Base-by-base conservation (phyloP, 2,113 vertebrate species). In the Melanotaenia duboulayi region DNA sequence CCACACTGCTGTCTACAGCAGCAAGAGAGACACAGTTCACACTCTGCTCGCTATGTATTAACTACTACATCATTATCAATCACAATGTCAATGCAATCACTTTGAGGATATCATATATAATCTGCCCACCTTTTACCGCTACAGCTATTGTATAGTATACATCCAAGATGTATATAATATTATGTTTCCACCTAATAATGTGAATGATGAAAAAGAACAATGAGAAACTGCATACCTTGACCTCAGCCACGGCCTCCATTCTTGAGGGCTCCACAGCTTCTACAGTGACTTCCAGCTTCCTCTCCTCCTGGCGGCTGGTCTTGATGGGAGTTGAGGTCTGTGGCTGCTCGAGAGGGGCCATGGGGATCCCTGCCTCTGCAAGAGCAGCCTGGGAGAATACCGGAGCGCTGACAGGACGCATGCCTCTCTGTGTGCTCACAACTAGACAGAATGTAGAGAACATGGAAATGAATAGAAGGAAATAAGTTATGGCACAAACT, bases 361-460 rank as follows among this genome's bases (percentile, higher is more conserved):
- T 90, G 12, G 93, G 89, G 55, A 88, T 89, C 19, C 74, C 85
- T 0, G 91, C 91, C 54, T 96, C 94, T 4, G 88, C 82, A 25
- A 93, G 68, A 16, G 95, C 95, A 48, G 93, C 94, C 74, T 96
- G 95, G 74, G 95, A 92, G 73, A 97, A 96, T 88, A 97, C 95
- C 0, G 96, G 97, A 19, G 96, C 97, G 17, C 96, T 97, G 74
- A 96, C 96, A 23, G 96, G 96, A 60, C 95, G 95, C 3, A 93
- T 76, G 52, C 95, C 95, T 79, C 91, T 92, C 78, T 96, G 94
- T 39, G 95, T 91, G 55, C 87, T 91, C 22, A 90, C 93, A 42
- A 90, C 93, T 20, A 89, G 90, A 80, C 82, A 90, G 71, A 81
- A 81, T 1, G 87, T 62, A 91, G 79, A 72, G 1, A 56, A 74